Evolutionary conservation across 2,888 invertebrate genomes (phyloP).

Genomic region (Ferrisia virgata): DNA sequence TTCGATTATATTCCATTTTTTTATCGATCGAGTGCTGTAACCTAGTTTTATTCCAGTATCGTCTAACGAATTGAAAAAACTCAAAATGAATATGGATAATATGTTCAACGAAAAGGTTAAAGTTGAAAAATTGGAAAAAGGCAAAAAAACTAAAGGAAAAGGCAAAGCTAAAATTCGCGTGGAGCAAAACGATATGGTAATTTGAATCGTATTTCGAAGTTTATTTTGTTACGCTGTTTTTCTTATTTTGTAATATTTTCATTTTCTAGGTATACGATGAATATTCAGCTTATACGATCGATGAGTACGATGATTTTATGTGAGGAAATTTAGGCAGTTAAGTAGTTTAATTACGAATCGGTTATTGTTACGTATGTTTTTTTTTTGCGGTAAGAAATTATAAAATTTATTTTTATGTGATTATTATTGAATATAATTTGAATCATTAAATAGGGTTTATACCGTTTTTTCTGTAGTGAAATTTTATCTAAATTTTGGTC

Average conservation of each 20-base stretch:
- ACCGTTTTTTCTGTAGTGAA: neutral
- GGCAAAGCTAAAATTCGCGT: constrained; percentile 48
- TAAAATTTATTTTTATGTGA: neutral
- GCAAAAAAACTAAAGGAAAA: constrained; percentile 64
- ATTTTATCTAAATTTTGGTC: too few species aligned
- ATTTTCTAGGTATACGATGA: constrained; percentile 49
- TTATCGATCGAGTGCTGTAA: neutral
- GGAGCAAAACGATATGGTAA: constrained; percentile 47
- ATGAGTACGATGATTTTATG: constrained; percentile 51
- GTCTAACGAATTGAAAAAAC: constrained; percentile 76
- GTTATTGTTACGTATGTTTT: neutral
- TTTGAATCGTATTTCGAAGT: neutral
- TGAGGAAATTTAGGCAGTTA: constrained; percentile 37
- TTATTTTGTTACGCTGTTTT: neutral
- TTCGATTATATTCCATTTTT: neutral
- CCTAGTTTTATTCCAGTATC: constrained; percentile 60
- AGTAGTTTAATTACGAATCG: neutral
- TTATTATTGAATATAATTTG: neutral
- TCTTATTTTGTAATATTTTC: neutral
- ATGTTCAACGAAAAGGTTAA: constrained; percentile 84
- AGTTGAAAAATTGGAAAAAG: constrained; percentile 75
- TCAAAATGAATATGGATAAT: constrained; percentile 78
- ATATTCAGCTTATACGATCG: constrained; percentile 50
- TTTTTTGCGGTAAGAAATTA: neutral
- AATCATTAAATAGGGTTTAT: neutral